A percentile compares a stretch with the other conserved stretches of the same genome.
Evolutionary conservation across 2,113 vertebrate genomes (phyloP).

Genomic region (Apistogramma diplotaenia): DNA sequence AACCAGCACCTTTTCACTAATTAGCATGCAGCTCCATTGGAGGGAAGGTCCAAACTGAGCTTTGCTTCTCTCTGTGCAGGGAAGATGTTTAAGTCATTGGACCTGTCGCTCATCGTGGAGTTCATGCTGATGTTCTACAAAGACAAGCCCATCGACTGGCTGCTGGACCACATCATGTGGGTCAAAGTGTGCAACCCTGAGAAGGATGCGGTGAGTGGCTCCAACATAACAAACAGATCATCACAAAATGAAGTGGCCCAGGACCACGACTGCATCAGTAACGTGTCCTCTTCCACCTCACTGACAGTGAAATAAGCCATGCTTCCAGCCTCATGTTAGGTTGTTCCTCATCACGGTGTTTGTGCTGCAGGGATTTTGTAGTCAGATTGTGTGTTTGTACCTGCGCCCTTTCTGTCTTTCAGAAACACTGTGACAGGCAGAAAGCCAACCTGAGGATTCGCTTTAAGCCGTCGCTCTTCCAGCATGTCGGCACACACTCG

Average conservation of each 20-base stretch:
- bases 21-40: background rate
- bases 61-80: slow-evolving; percentile 69
- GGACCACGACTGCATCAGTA: too few species aligned
- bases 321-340: background rate
- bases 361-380: background rate
- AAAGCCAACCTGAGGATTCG: slow-evolving; percentile 97
- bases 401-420: background rate
- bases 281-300: background rate
- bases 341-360: background rate
- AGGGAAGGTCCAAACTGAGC: too few species aligned
- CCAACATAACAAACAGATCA: background rate
- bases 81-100: slow-evolving; percentile 98
- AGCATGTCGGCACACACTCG: slow-evolving; percentile 96
- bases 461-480: slow-evolving; percentile 98
- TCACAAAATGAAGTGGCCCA: too few species aligned
- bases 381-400: background rate
- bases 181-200: slow-evolving; percentile 99
- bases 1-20: background rate
- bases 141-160: slow-evolving; percentile 99
- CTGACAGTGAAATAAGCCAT: background rate
- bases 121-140: slow-evolving; percentile 99
- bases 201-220: slow-evolving; percentile 87
- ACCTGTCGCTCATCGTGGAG: slow-evolving; percentile 96
- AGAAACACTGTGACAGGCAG: slow-evolving; percentile 99
- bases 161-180: slow-evolving; percentile 99